These are phyloP conservation scores for Chrysina gloriosa DNA, from an alignment of 2,888 invertebrate species.

Conservation along the genomic window DNA sequence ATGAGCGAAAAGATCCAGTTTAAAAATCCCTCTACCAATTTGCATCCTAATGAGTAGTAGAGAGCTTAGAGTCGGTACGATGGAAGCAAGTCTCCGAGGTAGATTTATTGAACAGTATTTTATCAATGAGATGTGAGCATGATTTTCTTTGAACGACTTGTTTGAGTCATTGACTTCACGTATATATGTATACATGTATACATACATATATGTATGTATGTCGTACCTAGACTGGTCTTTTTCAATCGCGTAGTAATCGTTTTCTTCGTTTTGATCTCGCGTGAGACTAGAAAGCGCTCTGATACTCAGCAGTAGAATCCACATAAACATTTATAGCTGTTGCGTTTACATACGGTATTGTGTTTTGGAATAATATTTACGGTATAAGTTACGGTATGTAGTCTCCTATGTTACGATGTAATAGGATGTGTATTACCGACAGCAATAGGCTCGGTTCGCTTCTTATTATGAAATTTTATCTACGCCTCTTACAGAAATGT, in stretches of 20 bases:
- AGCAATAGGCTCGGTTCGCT: neutral
- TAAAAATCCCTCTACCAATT: slow-evolving; percentile 29
- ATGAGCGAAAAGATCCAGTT: slow-evolving; percentile 25
- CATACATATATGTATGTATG: no score
- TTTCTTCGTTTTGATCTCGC: slow-evolving; percentile 7
- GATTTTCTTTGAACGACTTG: slow-evolving; percentile 35
- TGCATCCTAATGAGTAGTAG: slow-evolving; percentile 36
- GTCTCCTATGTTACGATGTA: neutral
- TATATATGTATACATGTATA: no score
- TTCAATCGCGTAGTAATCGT: slow-evolving; percentile 5
- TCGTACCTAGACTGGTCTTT: neutral
- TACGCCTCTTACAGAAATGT: no score
- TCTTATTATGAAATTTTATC: neutral
- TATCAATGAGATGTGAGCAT: slow-evolving; percentile 38
- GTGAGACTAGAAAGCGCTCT: slow-evolving; percentile 27
- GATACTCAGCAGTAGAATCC: slow-evolving; percentile 13
- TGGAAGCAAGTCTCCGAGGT: slow-evolving; percentile 25
- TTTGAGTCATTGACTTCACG: slow-evolving; percentile 20
- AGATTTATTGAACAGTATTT: slow-evolving; percentile 41
- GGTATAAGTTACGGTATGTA: slow-evolving; percentile 18
- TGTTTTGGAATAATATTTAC: slow-evolving; percentile 22
- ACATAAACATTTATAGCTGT: slow-evolving; percentile 20
- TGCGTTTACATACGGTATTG: slow-evolving; percentile 27
- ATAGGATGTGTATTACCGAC: slow-evolving; percentile 10
- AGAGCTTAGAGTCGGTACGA: slow-evolving; percentile 1